phyloP scores from a whole-genome alignment of 2,888 invertebrate genomes.

The Sceliomorpha sp. region DNA sequence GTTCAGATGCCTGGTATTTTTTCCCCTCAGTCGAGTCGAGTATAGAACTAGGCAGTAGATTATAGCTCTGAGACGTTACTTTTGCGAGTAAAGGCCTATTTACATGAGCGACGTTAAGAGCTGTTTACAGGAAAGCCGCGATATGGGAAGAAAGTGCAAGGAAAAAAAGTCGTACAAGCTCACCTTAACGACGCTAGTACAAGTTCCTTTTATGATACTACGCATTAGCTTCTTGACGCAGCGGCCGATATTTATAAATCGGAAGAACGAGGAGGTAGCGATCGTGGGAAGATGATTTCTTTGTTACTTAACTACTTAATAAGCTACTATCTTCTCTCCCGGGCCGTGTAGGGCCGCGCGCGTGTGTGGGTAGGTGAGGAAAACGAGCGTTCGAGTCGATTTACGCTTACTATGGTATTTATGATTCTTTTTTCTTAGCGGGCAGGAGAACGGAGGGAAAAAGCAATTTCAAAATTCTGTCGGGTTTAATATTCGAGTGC shows the following conservation, averaged over 20 bases:
- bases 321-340: constrained; percentile 33
- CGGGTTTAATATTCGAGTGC: no score
- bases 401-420: constrained; percentile 23
- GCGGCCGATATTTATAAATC: constrained; percentile 47
- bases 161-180: constrained; percentile 23
- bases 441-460: no score
- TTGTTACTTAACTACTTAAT: constrained; percentile 60
- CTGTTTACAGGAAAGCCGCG: constrained; percentile 38
- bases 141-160: constrained; percentile 28
- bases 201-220: constrained; percentile 40
- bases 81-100: constrained; percentile 46
- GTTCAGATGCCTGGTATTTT: constrained; percentile 14
- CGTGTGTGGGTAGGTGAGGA: constrained; percentile 16
- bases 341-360: constrained; percentile 8
- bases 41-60: constrained; percentile 27
- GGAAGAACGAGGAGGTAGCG: constrained; percentile 44
- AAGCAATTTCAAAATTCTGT: no score
- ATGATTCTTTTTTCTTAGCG: constrained; percentile 9
- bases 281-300: constrained; percentile 60
- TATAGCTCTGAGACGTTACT: constrained; percentile 30
- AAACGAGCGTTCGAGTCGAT: constrained; percentile 27
- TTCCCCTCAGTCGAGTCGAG: no score
- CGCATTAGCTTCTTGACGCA: constrained; percentile 43
- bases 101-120: constrained; percentile 38
- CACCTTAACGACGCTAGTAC: constrained; percentile 29